phyloP scores from a whole-genome alignment of 2,113 vertebrate species.

The Conger conger region DNA sequence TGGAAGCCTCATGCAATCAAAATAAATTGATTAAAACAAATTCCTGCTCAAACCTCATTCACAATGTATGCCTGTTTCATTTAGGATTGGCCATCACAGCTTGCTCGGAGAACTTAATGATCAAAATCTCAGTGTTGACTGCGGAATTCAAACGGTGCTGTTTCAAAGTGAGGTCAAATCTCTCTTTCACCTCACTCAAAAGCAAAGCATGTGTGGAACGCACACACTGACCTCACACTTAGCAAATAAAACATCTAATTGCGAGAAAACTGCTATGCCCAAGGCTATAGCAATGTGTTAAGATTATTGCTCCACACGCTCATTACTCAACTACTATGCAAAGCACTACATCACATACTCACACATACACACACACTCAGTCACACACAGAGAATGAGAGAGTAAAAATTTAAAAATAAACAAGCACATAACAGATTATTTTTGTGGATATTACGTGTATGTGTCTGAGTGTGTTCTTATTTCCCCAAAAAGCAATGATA shows the following conservation, averaged over 20 bases:
- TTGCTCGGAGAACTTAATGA: not conserved
- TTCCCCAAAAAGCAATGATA: constrained; percentile 11
- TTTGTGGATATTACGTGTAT: not conserved
- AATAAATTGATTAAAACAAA: too few relatives aligned
- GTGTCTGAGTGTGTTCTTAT: not conserved
- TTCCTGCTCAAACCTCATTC: too few relatives aligned
- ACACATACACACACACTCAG: too few relatives aligned
- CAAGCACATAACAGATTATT: not conserved
- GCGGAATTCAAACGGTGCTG: not conserved
- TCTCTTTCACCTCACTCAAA: not conserved
- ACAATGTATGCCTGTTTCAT: too few relatives aligned
- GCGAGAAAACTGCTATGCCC: not conserved
- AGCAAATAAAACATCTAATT: not conserved
- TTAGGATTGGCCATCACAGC: not conserved
- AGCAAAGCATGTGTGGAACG: not conserved
- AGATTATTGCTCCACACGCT: not conserved
- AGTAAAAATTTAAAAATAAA: constrained; percentile 7
- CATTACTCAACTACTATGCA: not conserved
- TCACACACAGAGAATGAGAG: not conserved
- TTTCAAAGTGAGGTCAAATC: not conserved
- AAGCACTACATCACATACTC: too few relatives aligned
- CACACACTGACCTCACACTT: not conserved
- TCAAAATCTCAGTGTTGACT: not conserved
- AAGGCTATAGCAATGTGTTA: not conserved
- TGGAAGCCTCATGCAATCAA: too few relatives aligned